These are phyloP conservation scores for Phyllopteryx taeniolatus DNA, from an alignment of 2,113 vertebrate genomes.

Conservation along the genomic window DNA sequence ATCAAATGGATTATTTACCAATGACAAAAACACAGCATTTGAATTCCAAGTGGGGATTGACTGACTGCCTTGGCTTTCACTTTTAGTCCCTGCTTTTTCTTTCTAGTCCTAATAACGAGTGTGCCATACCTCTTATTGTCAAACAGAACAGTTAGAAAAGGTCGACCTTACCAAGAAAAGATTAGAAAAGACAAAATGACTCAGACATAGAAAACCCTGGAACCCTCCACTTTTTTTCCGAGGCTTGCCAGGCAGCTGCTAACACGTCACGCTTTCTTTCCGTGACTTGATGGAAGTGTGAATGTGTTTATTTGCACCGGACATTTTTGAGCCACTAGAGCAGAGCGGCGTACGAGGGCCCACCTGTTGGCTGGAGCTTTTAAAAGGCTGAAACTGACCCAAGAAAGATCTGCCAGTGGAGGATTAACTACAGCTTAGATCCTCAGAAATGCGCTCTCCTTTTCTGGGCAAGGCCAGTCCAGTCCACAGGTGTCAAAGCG, in stretches of 20 bases:
- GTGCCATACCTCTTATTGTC: no score
- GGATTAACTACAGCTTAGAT: conserved; percentile 58
- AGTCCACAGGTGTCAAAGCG: conserved; percentile 54
- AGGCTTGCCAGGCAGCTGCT: conserved; percentile 53
- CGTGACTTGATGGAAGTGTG: conserved; percentile 33
- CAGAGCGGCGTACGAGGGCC: conserved; percentile 40
- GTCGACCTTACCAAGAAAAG: conserved; percentile 45
- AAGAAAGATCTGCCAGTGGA: conserved; percentile 29
- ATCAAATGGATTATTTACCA: no score
- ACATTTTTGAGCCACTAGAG: conserved; percentile 29
- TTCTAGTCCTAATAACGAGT: no score
- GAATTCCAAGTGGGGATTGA: no score
- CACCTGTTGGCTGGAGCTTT: conserved; percentile 55
- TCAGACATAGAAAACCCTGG: conserved; percentile 52
- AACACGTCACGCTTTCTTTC: conserved; percentile 44
- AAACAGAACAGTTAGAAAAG: conserved; percentile 41
- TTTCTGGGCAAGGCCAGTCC: conserved; percentile 34
- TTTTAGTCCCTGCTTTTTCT: no score
- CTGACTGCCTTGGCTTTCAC: no score
- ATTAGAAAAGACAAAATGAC: conserved; percentile 46
- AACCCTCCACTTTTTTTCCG: conserved; percentile 42
- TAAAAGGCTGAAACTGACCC: conserved; percentile 48
- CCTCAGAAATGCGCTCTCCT: conserved; percentile 45
- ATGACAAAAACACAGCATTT: no score
- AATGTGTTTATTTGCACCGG: conserved; percentile 49